A percentile compares a stretch with the other conserved stretches of the same genome.
These are phyloP conservation scores for Leptodactylus fuscus DNA, from an alignment of 2,113 vertebrate genomes.

Conservation along the genomic window DNA sequence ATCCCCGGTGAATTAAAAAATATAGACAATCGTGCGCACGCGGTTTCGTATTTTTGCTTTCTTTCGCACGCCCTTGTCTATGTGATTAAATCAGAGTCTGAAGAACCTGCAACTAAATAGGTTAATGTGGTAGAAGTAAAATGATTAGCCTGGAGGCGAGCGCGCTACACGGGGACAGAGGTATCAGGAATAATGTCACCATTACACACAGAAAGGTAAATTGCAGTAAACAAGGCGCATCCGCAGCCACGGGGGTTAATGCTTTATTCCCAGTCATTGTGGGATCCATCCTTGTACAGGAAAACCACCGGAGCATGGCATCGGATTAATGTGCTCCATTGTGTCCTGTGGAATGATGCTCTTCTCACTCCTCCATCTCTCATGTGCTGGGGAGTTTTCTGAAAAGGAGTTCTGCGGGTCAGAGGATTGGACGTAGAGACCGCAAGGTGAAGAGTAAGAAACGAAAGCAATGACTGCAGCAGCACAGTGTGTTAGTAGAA, in stretches of 20 bases:
- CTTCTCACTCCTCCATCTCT: neutral
- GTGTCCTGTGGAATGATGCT: neutral
- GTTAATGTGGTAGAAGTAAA: constrained; percentile 41
- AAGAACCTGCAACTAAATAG: constrained; percentile 39
- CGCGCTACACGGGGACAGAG: neutral
- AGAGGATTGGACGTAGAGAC: neutral
- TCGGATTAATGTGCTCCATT: neutral
- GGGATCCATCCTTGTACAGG: neutral
- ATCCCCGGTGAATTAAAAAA: too few species aligned
- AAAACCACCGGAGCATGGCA: constrained; percentile 13
- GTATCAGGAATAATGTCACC: constrained; percentile 29
- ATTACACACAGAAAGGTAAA: constrained; percentile 12
- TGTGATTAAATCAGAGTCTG: constrained; percentile 18
- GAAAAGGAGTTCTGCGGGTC: neutral
- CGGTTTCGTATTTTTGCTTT: neutral
- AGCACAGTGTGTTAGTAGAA: neutral
- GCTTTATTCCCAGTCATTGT: neutral
- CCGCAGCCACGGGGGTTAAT: neutral
- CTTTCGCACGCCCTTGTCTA: neutral
- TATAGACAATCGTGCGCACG: neutral
- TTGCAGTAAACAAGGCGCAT: constrained; percentile 9
- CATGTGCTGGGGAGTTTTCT: neutral
- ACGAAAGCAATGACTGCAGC: too few species aligned
- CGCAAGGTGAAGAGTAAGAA: too few species aligned
- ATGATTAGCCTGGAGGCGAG: constrained; percentile 25